phyloP scores from a whole-genome alignment of 2,797 vertebrate species.

The Oceanodroma leucorhoa region DNA sequence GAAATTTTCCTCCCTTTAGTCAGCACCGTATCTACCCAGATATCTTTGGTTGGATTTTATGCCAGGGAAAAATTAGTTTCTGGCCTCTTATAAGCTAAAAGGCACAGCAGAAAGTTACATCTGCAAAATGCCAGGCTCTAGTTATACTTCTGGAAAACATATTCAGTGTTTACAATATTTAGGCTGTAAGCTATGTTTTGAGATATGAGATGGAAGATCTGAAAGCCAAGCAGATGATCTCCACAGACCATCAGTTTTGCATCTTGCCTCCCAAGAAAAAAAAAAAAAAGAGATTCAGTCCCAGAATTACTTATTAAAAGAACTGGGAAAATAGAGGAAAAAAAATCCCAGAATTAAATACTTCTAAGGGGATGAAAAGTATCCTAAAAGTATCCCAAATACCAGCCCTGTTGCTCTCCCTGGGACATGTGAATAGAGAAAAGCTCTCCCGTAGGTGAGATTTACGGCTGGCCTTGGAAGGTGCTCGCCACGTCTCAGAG shows the following conservation, averaged over 20 bases:
- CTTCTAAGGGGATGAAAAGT: neutral
- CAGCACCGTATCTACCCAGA: neutral
- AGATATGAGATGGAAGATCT: neutral
- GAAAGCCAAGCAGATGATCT: conserved; percentile 26
- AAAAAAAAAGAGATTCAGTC: neutral
- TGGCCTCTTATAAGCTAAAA: neutral
- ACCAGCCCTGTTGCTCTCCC: neutral
- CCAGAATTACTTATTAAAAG: neutral
- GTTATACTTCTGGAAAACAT: neutral
- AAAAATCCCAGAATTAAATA: neutral
- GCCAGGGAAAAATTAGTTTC: neutral
- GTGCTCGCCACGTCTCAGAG: conserved; percentile 23
- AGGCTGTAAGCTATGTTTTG: neutral
- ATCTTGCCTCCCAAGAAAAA: neutral
- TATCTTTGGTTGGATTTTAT: conserved; percentile 35
- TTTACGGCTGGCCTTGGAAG: conserved; percentile 3
- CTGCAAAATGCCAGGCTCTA: neutral
- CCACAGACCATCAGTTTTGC: neutral
- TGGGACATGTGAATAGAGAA: neutral
- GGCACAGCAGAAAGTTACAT: neutral
- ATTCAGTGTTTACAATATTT: neutral
- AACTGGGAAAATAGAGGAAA: neutral
- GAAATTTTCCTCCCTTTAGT: neutral
- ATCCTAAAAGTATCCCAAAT: neutral
- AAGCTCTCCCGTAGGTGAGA: neutral